These are phyloP conservation scores for Amaurobius ferox DNA, from an alignment of 2,888 invertebrate species.

Conservation along the genomic window DNA sequence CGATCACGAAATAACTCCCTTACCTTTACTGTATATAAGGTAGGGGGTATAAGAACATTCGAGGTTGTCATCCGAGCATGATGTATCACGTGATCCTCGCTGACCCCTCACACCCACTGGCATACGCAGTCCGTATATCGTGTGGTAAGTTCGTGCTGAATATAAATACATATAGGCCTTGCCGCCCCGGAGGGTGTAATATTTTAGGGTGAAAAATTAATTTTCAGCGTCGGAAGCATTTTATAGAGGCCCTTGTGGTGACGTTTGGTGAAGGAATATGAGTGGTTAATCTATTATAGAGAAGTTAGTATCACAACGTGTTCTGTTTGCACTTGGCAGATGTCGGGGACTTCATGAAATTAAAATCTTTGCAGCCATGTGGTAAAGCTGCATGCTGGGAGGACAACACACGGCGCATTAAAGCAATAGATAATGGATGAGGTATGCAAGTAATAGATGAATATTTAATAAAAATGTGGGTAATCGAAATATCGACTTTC, in stretches of 20 bases:
- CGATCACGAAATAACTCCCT: conserved; percentile 45
- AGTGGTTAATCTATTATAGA: background rate
- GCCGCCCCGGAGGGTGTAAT: conserved; percentile 15
- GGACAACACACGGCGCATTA: background rate
- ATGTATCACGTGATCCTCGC: conserved; percentile 41
- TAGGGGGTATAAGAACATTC: background rate
- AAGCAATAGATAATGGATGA: background rate
- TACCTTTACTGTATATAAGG: conserved; percentile 2
- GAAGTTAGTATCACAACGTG: background rate
- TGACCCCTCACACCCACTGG: conserved; percentile 49
- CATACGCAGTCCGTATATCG: conserved; percentile 24
- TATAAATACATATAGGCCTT: conserved; percentile 23
- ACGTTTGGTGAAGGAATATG: background rate
- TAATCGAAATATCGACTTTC: too few relatives aligned
- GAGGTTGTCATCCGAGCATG: conserved; percentile 43
- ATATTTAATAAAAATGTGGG: too few relatives aligned
- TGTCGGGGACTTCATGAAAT: background rate
- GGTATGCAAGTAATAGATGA: too few relatives aligned
- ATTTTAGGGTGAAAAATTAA: conserved; percentile 62
- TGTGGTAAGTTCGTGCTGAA: conserved; percentile 23
- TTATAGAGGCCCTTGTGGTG: background rate
- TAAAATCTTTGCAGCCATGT: conserved; percentile 6
- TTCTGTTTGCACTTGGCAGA: background rate
- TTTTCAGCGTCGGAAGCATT: conserved; percentile 31
- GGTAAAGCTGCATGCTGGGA: background rate